Evolutionary conservation across 2,113 vertebrate species (phyloP).

Genomic region (Notothenia rossii): DNA sequence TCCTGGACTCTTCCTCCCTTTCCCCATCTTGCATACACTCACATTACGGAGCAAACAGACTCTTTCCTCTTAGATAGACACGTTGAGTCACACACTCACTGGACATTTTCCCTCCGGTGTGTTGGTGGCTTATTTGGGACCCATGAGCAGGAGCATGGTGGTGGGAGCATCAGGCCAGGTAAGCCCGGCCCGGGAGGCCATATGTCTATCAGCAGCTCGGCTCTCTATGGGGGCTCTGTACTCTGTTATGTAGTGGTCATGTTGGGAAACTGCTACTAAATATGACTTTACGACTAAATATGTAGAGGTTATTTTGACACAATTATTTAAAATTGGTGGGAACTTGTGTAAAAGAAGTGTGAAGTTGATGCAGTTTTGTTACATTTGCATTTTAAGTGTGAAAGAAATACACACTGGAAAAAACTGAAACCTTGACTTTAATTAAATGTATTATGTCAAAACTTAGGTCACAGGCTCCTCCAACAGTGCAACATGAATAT

Average conservation of each 20-base stretch:
- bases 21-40: conserved; percentile 13
- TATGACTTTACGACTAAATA: background rate
- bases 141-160: conserved; percentile 77
- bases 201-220: background rate
- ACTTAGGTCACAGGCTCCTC: too few species aligned
- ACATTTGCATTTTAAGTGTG: too few species aligned
- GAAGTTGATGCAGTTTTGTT: background rate
- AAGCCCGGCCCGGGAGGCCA: conserved; percentile 36
- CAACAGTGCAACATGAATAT: too few species aligned
- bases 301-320: too few species aligned
- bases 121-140: conserved; percentile 22
- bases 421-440: too few species aligned
- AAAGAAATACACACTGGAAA: too few species aligned
- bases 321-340: too few species aligned
- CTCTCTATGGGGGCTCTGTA: background rate
- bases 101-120: conserved; percentile 52
- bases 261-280: background rate
- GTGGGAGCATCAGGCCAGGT: conserved; percentile 79
- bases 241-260: background rate
- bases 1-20: conserved; percentile 31
- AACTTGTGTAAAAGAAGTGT: too few species aligned
- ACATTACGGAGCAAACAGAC: background rate
- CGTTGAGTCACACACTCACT: conserved; percentile 5
- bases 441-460: too few species aligned
- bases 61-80: conserved; percentile 15